Evolutionary conservation across 2,113 vertebrate species (phyloP).

Genomic region (Delphinapterus leucas): DNA sequence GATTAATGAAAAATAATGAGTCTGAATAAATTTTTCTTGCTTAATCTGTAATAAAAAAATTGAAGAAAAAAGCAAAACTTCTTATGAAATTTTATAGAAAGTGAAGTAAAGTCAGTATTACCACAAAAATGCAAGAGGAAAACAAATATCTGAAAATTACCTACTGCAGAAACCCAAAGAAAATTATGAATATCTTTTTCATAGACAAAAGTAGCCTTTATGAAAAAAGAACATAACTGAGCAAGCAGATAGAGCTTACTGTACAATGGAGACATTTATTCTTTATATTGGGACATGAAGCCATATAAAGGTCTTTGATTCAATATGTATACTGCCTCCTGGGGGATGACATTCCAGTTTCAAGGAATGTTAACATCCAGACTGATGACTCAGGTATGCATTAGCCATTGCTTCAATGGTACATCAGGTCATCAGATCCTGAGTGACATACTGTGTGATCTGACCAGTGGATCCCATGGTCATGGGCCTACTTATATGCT

Average conservation of each 20-base stretch:
- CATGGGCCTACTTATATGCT: neutral
- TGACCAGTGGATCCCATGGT: neutral
- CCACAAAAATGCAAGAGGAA: neutral
- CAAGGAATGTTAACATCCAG: neutral
- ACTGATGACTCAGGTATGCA: neutral
- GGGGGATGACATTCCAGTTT: neutral
- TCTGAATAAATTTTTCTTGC: neutral
- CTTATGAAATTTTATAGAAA: neutral
- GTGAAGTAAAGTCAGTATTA: neutral
- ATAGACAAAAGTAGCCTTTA: neutral
- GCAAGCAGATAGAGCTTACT: neutral
- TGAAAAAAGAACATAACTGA: neutral
- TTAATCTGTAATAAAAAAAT: neutral
- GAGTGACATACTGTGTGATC: neutral
- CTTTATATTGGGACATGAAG: neutral
- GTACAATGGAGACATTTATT: rapidly evolving
- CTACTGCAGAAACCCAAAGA: neutral
- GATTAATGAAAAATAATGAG: neutral
- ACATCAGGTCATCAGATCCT: neutral
- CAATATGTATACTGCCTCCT: neutral
- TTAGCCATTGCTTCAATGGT: neutral
- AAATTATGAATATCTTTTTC: neutral
- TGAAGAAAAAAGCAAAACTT: neutral
- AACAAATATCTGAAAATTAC: neutral
- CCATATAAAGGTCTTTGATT: neutral